These are phyloP conservation scores for Druceiella hillmani DNA, from an alignment of 2,888 invertebrate species.

Conservation along the genomic window DNA sequence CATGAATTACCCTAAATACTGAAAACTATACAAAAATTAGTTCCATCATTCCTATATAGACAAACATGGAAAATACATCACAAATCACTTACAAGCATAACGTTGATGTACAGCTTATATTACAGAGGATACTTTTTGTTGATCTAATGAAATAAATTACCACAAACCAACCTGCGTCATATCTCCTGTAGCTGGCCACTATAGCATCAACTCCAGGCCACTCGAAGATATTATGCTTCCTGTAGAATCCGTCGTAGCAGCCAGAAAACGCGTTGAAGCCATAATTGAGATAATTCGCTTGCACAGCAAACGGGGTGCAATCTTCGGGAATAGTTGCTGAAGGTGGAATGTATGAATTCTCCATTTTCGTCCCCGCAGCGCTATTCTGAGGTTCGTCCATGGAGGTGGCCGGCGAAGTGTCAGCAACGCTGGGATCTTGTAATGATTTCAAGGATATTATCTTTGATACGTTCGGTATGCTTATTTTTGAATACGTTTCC, in stretches of 20 bases:
- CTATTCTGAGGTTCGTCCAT: constrained; percentile 43
- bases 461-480: constrained; percentile 41
- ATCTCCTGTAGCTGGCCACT: constrained; percentile 47
- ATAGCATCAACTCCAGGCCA: constrained; percentile 51
- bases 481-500: constrained; percentile 30
- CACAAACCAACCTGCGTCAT: constrained; percentile 43
- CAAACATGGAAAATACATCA: too few relatives aligned
- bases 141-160: neutral
- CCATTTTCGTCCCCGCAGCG: constrained; percentile 33
- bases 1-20: too few relatives aligned
- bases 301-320: too few relatives aligned
- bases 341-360: too few relatives aligned
- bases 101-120: too few relatives aligned
- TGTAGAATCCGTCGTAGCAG: constrained; percentile 12
- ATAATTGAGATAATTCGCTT: too few relatives aligned
- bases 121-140: neutral
- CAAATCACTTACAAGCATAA: too few relatives aligned
- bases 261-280: neutral
- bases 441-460: constrained; percentile 38
- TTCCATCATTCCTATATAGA: neutral
- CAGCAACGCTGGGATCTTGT: constrained; percentile 27
- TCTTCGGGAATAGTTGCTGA: too few relatives aligned
- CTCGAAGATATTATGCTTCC: constrained; percentile 25
- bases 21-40: neutral
- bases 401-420: constrained; percentile 36